These are phyloP conservation scores for Parascotia fuliginaria DNA, from an alignment of 2,888 invertebrate genomes.

Conservation along the genomic window DNA sequence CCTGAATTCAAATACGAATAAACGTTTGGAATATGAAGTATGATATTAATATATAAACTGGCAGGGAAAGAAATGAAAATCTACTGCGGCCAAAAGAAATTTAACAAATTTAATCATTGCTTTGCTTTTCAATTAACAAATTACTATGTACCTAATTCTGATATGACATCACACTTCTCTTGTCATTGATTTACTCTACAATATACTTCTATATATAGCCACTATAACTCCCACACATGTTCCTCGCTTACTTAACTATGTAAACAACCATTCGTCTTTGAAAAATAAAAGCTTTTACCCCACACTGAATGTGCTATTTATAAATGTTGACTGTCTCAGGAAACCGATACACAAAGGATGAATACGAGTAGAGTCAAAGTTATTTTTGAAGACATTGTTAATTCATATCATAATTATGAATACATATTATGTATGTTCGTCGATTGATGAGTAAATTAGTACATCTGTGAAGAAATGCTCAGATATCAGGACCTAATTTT, in stretches of 20 bases:
- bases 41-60: no score
- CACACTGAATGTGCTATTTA: constrained; percentile 28
- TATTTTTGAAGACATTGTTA: constrained; percentile 27
- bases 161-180: neutral
- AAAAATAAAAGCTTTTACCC: constrained; percentile 34
- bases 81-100: no score
- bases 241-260: constrained; percentile 16
- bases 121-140: no score
- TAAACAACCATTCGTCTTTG: constrained; percentile 30
- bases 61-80: no score
- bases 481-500: no score
- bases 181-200: neutral
- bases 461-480: no score
- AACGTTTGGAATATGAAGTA: no score
- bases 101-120: no score
- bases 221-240: constrained; percentile 15
- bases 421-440: no score
- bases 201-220: constrained; percentile 6
- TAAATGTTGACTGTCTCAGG: constrained; percentile 29
- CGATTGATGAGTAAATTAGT: no score
- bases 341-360: constrained; percentile 16
- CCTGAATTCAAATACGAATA: no score
- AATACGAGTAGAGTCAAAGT: constrained; percentile 18
- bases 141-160: no score
- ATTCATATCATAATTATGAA: constrained; percentile 8